Conservation (phyloP, 2,113 vertebrate genomes). For the Ceyx melanurus region DNA sequence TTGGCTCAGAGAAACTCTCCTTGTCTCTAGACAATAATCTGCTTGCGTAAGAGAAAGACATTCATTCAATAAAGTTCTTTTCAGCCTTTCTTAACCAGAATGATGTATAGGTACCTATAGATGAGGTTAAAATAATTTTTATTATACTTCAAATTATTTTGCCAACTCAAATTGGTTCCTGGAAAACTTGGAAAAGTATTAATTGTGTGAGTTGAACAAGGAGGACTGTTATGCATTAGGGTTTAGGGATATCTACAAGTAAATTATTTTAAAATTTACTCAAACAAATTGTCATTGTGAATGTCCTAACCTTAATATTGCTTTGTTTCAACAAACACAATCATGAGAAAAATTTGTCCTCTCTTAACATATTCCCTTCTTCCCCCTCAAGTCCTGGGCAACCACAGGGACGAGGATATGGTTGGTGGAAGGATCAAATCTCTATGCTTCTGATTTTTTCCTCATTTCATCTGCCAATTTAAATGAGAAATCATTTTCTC, state of each 20-base stretch:
- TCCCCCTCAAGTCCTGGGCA: not conserved
- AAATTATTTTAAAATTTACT: not conserved
- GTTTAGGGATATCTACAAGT: not conserved
- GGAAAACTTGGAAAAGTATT: not conserved
- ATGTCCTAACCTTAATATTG: not conserved
- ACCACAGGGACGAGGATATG: fast-evolving
- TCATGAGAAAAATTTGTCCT: not conserved
- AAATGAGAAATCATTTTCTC: not conserved
- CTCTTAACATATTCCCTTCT: not conserved
- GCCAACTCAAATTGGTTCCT: not conserved
- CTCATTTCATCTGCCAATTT: not conserved
- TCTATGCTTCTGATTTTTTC: not conserved
- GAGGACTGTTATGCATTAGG: not conserved
- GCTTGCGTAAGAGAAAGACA: not conserved
- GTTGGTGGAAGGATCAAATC: not conserved
- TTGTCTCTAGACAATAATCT: not conserved
- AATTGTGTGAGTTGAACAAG: not conserved
- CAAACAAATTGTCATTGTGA: not conserved
- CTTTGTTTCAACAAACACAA: not conserved
- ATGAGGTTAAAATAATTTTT: not conserved
- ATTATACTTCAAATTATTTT: not conserved
- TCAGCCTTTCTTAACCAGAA: not conserved
- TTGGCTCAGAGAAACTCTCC: not conserved
- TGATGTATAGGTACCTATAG: not conserved
- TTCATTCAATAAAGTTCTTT: not conserved